These are phyloP conservation scores for Diglossa cyanea DNA, from an alignment of 2,797 vertebrate genomes.

Conservation along the genomic window DNA sequence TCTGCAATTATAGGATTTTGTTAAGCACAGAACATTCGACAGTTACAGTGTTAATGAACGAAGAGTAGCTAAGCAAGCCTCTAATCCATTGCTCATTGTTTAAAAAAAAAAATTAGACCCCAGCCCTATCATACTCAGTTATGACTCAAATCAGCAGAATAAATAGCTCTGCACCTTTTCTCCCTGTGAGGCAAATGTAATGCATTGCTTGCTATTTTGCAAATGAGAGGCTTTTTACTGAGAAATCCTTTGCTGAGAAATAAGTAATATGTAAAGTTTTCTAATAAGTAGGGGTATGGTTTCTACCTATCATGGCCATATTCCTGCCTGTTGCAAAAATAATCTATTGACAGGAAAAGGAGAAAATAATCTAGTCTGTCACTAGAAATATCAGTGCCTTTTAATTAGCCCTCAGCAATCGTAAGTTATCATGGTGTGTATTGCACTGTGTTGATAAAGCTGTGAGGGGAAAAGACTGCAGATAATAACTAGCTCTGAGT, in stretches of 20 bases:
- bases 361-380: neutral
- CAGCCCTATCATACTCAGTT: neutral
- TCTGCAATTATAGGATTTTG: conserved; percentile 32
- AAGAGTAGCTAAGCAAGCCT: neutral
- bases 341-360: neutral
- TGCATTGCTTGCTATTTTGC: neutral
- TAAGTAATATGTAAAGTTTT: neutral
- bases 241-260: neutral
- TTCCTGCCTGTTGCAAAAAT: neutral
- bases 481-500: neutral
- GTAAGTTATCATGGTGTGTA: neutral
- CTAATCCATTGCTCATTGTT: neutral
- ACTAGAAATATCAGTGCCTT: neutral
- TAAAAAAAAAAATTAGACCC: neutral
- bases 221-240: neutral
- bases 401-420: neutral
- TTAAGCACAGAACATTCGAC: conserved; percentile 31
- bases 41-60: conserved; percentile 44
- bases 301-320: neutral
- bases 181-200: neutral
- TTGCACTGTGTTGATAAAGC: neutral
- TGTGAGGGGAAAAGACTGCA: neutral
- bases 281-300: neutral
- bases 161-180: conserved; percentile 11
- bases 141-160: neutral